A percentile compares a stretch with the other conserved stretches of the same genome.
These are phyloP conservation scores for Drepana arcuata DNA, from an alignment of 1,140 invertebrate species.

Conservation along the genomic window DNA sequence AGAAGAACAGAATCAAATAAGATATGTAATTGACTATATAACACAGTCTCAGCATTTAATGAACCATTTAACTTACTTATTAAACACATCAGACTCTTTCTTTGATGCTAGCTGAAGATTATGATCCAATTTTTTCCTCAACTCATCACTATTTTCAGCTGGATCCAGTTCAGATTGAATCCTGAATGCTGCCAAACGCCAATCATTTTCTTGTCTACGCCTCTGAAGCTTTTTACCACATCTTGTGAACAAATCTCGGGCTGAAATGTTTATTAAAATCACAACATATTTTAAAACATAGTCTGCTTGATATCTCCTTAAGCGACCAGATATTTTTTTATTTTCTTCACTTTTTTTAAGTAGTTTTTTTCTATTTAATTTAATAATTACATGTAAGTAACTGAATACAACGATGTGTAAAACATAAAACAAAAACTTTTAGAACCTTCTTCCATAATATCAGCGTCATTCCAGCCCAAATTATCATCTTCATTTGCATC, in stretches of 20 bases:
- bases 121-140: slow-evolving; percentile 36
- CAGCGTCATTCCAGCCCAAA: slow-evolving; percentile 46
- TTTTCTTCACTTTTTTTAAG: no score
- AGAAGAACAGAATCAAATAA: slow-evolving; percentile 7
- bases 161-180: slow-evolving; percentile 37
- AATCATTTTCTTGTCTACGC: slow-evolving; percentile 62
- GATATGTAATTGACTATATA: background rate
- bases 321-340: no score
- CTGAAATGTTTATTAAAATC: no score
- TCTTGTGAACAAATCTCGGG: slow-evolving; percentile 50
- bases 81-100: slow-evolving; percentile 45
- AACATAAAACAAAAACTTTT: no score
- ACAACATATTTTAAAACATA: no score
- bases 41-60: background rate
- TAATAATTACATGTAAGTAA: no score
- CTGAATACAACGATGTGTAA: no score
- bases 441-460: slow-evolving; percentile 64
- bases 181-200: slow-evolving; percentile 47
- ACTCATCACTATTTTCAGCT: slow-evolving; percentile 30
- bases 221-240: slow-evolving; percentile 65
- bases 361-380: no score
- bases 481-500: slow-evolving; percentile 52
- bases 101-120: slow-evolving; percentile 36
- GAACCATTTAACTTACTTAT: slow-evolving; percentile 55
- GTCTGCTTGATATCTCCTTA: no score